phyloP scores from a whole-genome alignment of 2,113 vertebrate species.

The Suricata suricatta region DNA sequence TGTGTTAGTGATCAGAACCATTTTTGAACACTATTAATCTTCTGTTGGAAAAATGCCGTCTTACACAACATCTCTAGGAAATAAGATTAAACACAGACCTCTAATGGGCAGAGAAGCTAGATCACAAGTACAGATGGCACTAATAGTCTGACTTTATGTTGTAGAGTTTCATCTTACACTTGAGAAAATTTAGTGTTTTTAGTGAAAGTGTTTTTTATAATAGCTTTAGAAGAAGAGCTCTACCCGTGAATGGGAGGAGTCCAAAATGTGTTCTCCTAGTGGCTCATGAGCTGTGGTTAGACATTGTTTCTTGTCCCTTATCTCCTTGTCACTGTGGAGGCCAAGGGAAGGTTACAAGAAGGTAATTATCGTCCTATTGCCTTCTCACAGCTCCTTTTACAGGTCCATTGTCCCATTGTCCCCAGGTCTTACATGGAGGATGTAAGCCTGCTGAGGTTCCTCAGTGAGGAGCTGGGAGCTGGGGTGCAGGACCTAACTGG shows the following conservation, averaged over 20 bases:
- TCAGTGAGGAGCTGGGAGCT: accelerated
- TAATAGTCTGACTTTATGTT: conserved; percentile 24
- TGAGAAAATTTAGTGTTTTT: conserved; percentile 16
- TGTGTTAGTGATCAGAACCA: conserved; percentile 51
- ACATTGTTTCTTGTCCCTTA: background rate
- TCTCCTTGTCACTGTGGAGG: background rate
- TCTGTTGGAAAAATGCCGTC: conserved; percentile 36
- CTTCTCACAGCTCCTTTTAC: background rate
- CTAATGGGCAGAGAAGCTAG: conserved; percentile 20
- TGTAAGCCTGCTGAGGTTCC: background rate
- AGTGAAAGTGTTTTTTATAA: background rate
- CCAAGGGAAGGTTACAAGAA: background rate
- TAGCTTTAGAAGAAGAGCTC: background rate
- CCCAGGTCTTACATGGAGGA: background rate
- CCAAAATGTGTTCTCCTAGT: background rate
- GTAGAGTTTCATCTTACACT: background rate
- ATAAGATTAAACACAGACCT: conserved; percentile 43
- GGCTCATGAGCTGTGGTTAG: background rate
- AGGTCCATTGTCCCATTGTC: background rate
- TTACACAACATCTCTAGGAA: conserved; percentile 31
- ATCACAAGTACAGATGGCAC: background rate
- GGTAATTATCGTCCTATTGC: background rate
- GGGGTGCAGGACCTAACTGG: background rate
- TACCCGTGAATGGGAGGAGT: too few species aligned
- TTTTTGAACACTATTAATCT: conserved; percentile 48